These are phyloP conservation scores for Chromobotia macracanthus DNA, from an alignment of 2,797 vertebrate genomes.

Conservation along the genomic window DNA sequence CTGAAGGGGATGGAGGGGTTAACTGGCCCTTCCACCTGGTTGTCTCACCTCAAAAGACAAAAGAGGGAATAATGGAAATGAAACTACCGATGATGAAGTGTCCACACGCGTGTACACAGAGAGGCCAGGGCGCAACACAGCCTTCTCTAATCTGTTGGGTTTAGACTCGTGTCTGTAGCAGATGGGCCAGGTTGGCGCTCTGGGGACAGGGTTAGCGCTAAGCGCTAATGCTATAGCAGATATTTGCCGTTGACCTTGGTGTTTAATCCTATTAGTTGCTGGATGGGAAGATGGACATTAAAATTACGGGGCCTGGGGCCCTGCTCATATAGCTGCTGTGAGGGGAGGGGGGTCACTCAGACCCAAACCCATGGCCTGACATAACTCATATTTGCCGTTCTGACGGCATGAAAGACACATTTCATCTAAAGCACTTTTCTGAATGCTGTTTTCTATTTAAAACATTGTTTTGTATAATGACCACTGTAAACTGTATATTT, in stretches of 20 bases:
- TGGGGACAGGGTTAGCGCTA: conserved; percentile 52
- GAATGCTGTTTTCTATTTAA: too few relatives aligned
- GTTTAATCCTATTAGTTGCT: conserved; percentile 79
- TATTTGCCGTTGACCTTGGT: conserved; percentile 65
- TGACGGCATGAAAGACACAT: not conserved
- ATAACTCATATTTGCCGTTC: not conserved
- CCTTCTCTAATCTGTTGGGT: conserved; percentile 69
- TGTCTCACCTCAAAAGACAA: conserved; percentile 72
- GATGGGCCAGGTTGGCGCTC: conserved; percentile 70
- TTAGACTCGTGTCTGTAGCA: conserved; percentile 62
- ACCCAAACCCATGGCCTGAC: conserved; percentile 18
- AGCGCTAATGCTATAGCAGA: conserved; percentile 60
- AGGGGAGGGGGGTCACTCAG: conserved; percentile 10
- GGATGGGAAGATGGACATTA: conserved; percentile 73
- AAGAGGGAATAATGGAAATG: conserved; percentile 71
- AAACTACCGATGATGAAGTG: conserved; percentile 62
- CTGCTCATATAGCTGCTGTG: conserved; percentile 31
- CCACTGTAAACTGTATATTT: not conserved
- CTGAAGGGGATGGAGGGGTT: conserved; percentile 49
- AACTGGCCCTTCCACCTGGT: conserved; percentile 62
- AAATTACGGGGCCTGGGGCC: conserved; percentile 64
- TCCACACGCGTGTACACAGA: conserved; percentile 50
- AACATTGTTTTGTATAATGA: too few relatives aligned
- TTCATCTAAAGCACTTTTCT: too few relatives aligned
- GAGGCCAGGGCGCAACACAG: conserved; percentile 58